Evolutionary conservation across 2,797 vertebrate genomes (phyloP).

Genomic region (Lindbergichthys nudifrons): DNA sequence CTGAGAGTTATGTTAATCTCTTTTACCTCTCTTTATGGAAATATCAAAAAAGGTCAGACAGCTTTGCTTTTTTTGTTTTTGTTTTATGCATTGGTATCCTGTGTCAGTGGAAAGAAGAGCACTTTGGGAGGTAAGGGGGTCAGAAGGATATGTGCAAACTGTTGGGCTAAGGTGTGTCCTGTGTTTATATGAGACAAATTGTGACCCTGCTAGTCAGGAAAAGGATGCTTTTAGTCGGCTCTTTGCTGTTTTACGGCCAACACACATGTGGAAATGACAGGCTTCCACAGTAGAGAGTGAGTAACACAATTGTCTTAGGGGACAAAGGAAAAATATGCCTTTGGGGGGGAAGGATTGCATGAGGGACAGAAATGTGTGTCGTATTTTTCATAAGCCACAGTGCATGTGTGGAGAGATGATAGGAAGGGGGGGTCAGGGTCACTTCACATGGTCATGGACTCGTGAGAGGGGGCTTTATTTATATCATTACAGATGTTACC

Average conservation of each 20-base stretch:
- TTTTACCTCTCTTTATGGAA: not conserved
- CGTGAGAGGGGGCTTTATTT: constrained; percentile 39
- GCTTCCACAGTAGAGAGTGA: constrained; percentile 78
- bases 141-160: constrained; percentile 68
- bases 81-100: not conserved
- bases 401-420: constrained; percentile 19
- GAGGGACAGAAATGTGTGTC: constrained; percentile 34
- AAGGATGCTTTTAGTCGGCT: constrained; percentile 78
- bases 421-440: constrained; percentile 59
- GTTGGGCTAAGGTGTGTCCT: constrained; percentile 78
- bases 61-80: no score
- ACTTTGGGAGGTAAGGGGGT: constrained; percentile 29
- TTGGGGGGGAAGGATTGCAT: constrained; percentile 15
- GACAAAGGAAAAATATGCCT: constrained; percentile 74
- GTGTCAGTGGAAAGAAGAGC: constrained; percentile 49
- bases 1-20: not conserved
- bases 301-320: constrained; percentile 75
- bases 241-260: constrained; percentile 67
- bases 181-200: constrained; percentile 73
- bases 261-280: constrained; percentile 77
- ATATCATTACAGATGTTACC: constrained; percentile 35
- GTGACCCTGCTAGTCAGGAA: constrained; percentile 79
- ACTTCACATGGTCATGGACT: constrained; percentile 43
- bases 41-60: not conserved
- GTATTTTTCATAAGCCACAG: constrained; percentile 20